Conservation (phyloP, 1,140 invertebrate genomes). For the Listronotus oregonensis region DNA sequence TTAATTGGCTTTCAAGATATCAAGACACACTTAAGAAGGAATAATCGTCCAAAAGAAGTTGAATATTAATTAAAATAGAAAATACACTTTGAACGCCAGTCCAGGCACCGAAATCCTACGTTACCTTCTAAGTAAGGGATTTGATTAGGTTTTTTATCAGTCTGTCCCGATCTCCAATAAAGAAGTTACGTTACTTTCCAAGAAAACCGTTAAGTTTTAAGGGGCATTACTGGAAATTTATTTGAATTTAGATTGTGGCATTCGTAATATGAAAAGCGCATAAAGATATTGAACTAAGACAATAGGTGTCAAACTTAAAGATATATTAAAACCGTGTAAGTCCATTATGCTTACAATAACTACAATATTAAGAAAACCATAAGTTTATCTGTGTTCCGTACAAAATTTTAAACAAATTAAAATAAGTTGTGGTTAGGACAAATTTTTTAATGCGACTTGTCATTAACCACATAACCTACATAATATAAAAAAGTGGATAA, state of each 20-base stretch:
- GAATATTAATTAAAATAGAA: conserved; percentile 36
- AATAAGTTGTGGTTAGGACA: too few species aligned
- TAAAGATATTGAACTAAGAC: conserved; percentile 36
- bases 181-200: conserved; percentile 39
- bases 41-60: conserved; percentile 24
- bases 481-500: too few species aligned
- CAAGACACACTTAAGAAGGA: conserved; percentile 1
- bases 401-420: too few species aligned
- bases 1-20: neutral
- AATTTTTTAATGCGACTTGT: too few species aligned
- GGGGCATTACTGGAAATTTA: conserved; percentile 38
- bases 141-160: conserved; percentile 41
- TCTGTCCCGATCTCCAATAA: conserved; percentile 40
- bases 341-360: too few species aligned
- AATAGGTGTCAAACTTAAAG: conserved; percentile 28
- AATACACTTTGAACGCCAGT: conserved; percentile 27
- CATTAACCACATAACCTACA: too few species aligned
- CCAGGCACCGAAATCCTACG: conserved; percentile 23
- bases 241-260: conserved; percentile 40
- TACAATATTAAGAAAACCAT: too few species aligned
- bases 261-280: conserved; percentile 38
- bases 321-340: too few species aligned
- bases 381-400: too few species aligned
- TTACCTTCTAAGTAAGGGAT: conserved; percentile 28
- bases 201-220: conserved; percentile 40